phyloP scores from a whole-genome alignment of 1,140 invertebrate species.

The Aleiodes sp. region DNA sequence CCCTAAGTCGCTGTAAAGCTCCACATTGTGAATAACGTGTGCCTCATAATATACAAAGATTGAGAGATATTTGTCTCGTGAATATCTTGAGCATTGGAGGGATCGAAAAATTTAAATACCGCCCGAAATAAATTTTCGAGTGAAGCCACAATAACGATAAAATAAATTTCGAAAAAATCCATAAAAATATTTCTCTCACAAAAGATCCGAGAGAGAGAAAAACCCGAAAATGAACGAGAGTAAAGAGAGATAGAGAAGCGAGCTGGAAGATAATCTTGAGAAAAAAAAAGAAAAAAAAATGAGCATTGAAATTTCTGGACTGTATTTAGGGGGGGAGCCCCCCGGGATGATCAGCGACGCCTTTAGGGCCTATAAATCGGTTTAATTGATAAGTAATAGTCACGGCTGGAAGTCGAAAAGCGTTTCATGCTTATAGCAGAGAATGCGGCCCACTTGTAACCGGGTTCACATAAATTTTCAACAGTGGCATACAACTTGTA shows the following conservation, averaged over 20 bases:
- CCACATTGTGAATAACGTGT: neutral
- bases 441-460: constrained; percentile 41
- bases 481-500: constrained; percentile 3
- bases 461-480: constrained; percentile 35
- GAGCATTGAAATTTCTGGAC: neutral
- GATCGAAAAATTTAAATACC: constrained; percentile 9
- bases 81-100: neutral
- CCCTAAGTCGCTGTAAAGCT: too few relatives aligned
- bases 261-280: neutral
- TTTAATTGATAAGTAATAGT: constrained; percentile 44
- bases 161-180: constrained; percentile 9
- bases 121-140: constrained; percentile 24
- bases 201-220: neutral
- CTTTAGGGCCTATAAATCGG: constrained; percentile 42
- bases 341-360: constrained; percentile 32
- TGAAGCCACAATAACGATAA: constrained; percentile 11
- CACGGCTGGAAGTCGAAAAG: constrained; percentile 28
- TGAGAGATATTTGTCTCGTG: constrained; percentile 18
- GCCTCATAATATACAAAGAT: constrained; percentile 24
- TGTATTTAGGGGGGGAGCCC: constrained; percentile 14
- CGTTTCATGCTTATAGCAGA: constrained; percentile 3
- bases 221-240: neutral
- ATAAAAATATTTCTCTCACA: neutral
- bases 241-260: neutral
- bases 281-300: neutral